Conservation (phyloP, 2,113 vertebrate genomes). For the Epinephelus cyanopodus region DNA sequence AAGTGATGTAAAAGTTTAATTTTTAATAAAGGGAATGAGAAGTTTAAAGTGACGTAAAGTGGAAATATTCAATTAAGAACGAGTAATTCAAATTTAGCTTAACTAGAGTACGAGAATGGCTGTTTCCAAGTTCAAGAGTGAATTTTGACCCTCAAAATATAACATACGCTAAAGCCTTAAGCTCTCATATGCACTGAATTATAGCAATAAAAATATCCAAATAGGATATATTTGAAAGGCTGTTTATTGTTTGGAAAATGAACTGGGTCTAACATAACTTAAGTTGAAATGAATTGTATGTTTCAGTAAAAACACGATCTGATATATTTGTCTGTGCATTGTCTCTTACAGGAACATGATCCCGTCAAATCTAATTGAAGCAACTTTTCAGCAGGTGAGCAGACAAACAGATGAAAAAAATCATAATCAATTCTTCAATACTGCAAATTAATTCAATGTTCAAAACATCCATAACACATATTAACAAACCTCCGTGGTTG, state of each 20-base stretch:
- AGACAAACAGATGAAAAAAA: background rate
- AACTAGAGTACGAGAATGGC: no score
- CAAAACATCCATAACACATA: no score
- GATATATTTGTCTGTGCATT: background rate
- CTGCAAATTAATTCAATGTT: background rate
- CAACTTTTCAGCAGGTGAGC: conserved; percentile 92
- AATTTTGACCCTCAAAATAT: background rate
- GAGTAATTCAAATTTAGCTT: no score
- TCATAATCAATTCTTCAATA: background rate
- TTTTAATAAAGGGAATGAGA: background rate
- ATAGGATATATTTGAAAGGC: background rate
- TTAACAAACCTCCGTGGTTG: conserved; percentile 16
- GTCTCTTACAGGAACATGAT: conserved; percentile 90
- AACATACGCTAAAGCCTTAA: background rate
- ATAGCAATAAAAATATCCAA: background rate
- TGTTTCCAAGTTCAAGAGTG: background rate
- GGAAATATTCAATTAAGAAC: no score
- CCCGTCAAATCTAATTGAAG: conserved; percentile 92
- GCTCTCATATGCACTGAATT: background rate
- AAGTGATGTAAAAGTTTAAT: background rate
- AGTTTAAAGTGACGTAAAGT: no score
- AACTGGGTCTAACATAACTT: no score
- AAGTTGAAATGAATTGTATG: no score
- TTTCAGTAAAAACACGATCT: background rate
- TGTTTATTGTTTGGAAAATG: no score